These are phyloP conservation scores for Ectropis grisescens DNA, from an alignment of 1,140 invertebrate species.

Conservation along the genomic window DNA sequence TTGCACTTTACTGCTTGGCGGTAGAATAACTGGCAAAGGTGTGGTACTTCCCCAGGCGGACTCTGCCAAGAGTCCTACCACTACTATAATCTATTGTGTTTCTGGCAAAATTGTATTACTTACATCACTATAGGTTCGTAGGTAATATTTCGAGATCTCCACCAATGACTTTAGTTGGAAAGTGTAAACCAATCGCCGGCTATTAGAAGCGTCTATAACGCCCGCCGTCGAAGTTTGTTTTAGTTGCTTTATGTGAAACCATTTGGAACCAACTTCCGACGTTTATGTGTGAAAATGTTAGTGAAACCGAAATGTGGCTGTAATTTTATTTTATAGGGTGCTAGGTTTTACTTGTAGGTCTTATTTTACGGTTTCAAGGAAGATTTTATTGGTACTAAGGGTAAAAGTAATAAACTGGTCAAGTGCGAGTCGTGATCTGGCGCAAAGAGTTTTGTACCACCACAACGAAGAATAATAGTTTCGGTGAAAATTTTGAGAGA, in stretches of 20 bases:
- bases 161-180: slow-evolving; percentile 31
- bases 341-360: not conserved
- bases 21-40: too few relatives aligned
- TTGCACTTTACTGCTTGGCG: too few relatives aligned
- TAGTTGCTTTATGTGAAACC: slow-evolving; percentile 8
- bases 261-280: not conserved
- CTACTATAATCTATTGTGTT: too few relatives aligned
- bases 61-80: too few relatives aligned
- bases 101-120: too few relatives aligned
- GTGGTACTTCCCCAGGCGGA: too few relatives aligned
- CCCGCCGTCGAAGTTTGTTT: slow-evolving; percentile 20
- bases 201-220: slow-evolving; percentile 32
- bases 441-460: too few relatives aligned
- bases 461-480: too few relatives aligned
- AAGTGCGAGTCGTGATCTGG: not conserved
- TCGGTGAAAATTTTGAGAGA: too few relatives aligned
- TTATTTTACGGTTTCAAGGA: not conserved
- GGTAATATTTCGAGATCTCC: slow-evolving; percentile 19
- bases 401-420: not conserved
- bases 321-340: not conserved
- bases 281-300: too few relatives aligned
- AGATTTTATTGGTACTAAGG: not conserved
- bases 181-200: slow-evolving; percentile 26
- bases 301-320: too few relatives aligned
- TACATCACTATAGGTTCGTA: too few relatives aligned